These are phyloP conservation scores for Ophthalmotilapia sp. DNA, from an alignment of 2,113 vertebrate species.

Conservation along the genomic window DNA sequence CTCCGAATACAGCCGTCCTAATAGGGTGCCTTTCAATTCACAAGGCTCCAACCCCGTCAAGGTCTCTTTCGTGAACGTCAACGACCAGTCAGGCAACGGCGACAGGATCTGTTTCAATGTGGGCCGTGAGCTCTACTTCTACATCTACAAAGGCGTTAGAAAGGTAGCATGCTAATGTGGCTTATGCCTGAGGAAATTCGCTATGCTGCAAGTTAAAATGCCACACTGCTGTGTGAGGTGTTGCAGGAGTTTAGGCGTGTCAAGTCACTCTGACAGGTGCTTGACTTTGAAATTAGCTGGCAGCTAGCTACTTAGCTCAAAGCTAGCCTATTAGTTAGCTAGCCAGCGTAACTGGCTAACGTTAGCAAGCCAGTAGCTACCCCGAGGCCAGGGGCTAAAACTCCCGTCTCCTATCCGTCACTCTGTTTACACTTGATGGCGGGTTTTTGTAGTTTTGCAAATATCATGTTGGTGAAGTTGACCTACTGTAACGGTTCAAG, in stretches of 20 bases:
- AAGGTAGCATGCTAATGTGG: slow-evolving; percentile 76
- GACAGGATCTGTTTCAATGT: slow-evolving; percentile 99
- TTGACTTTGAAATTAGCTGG: slow-evolving; percentile 63
- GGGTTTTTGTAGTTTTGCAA: background rate
- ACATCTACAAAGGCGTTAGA: slow-evolving; percentile 99
- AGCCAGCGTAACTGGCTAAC: slow-evolving; percentile 11
- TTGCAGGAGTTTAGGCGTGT: background rate
- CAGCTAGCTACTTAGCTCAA: slow-evolving; percentile 43
- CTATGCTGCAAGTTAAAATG: background rate
- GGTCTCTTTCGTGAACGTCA: slow-evolving; percentile 99
- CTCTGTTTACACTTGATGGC: background rate
- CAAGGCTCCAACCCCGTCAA: slow-evolving; percentile 97
- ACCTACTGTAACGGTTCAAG: background rate
- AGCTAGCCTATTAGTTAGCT: slow-evolving; percentile 25
- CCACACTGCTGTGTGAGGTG: background rate
- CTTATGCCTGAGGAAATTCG: background rate
- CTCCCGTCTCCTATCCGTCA: background rate
- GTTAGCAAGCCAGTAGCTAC: background rate
- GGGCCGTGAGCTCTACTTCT: slow-evolving; percentile 99
- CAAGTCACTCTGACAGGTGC: slow-evolving; percentile 25
- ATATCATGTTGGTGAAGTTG: background rate
- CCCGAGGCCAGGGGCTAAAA: slow-evolving; percentile 11
- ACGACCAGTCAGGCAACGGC: slow-evolving; percentile 99
- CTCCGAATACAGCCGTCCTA: slow-evolving; percentile 81
- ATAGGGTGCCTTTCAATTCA: slow-evolving; percentile 97